These are phyloP conservation scores for Helicoverpa assulta DNA, from an alignment of 2,888 invertebrate genomes.

Conservation along the genomic window DNA sequence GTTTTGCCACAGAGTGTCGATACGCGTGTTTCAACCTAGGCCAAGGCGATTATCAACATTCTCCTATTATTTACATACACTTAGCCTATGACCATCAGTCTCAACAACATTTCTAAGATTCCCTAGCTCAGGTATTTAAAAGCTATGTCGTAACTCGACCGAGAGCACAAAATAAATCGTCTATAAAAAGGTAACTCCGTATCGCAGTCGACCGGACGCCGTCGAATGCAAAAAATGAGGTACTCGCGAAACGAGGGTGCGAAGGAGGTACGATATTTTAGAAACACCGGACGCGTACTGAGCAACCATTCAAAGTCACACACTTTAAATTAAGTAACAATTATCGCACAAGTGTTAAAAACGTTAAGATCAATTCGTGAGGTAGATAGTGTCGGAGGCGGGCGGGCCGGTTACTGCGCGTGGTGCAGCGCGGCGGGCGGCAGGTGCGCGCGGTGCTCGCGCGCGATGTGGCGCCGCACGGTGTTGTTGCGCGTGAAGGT, in stretches of 20 bases:
- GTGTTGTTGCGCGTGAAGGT: slow-evolving; percentile 98
- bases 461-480: slow-evolving; percentile 96
- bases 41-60: slow-evolving; percentile 88
- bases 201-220: slow-evolving; percentile 85
- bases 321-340: slow-evolving; percentile 89
- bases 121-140: slow-evolving; percentile 83
- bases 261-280: slow-evolving; percentile 80
- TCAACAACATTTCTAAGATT: slow-evolving; percentile 86
- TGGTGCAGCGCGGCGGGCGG: slow-evolving; percentile 91
- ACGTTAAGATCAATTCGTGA: slow-evolving; percentile 89
- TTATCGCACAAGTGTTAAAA: slow-evolving; percentile 88
- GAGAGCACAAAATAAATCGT: slow-evolving; percentile 85
- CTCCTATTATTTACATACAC: slow-evolving; percentile 90
- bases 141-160: slow-evolving; percentile 82
- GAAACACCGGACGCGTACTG: slow-evolving; percentile 82
- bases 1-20: slow-evolving; percentile 85
- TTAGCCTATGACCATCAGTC: slow-evolving; percentile 90
- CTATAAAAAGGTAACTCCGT: slow-evolving; percentile 85
- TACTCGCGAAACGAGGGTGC: slow-evolving; percentile 78
- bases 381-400: slow-evolving; percentile 85
- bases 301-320: slow-evolving; percentile 87
- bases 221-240: slow-evolving; percentile 76
- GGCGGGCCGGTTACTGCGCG: slow-evolving; percentile 88
- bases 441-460: slow-evolving; percentile 95
- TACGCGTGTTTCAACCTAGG: slow-evolving; percentile 87